Evolutionary conservation across 1,140 invertebrate genomes (phyloP), one percentile per base, ranked within the genome.

Genomic region (Drosophila nannoptera): DNA sequence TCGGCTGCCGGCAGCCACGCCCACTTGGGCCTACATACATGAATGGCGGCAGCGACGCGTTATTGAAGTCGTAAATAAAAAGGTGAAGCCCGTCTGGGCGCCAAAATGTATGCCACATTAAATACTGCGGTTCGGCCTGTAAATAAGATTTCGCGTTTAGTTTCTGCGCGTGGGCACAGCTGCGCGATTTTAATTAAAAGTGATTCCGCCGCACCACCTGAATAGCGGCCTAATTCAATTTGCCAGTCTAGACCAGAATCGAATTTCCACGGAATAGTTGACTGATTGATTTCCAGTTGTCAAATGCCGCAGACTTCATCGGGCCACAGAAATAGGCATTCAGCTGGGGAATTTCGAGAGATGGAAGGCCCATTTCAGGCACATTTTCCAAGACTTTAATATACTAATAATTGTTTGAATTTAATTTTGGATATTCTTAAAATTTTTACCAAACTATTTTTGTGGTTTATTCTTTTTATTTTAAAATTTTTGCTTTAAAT

Each of bases 61-160:
- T 84, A 84, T 84, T 84, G 81, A 86, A 84, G 80, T 86, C 80
- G 77, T 84, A 84, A 84, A 84, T 86, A 86, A 86, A 86, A 81
- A 69, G 64, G 66, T n/a, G 38, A 12, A 32, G 8, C 42, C 58
- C 55, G 68, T 61, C 56, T 59, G 55, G 48, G 58, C 46, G 72
- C 54, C 75, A 52, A 58, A 74, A 67, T 80, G 73, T 81, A 72
- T 77, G 82, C 81, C 52, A 87, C 81, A 84, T 84, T 84, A 84
- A 84, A 81, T n/a, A n/a, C 74, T 84, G 81, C 48, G 81, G 81
- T 77, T 81, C 53, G 64, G 54, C 63, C 63, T 84, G 73, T 65
- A 77, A 84, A 86, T 81, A 77, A 74, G 80, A 77, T 86, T 84
- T 75, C 65, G 80, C 54, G 80, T 78, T 81, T 77, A 86, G 78